These are phyloP conservation scores for Sceloporus undulatus DNA, from an alignment of 2,113 vertebrate species.

Conservation along the genomic window DNA sequence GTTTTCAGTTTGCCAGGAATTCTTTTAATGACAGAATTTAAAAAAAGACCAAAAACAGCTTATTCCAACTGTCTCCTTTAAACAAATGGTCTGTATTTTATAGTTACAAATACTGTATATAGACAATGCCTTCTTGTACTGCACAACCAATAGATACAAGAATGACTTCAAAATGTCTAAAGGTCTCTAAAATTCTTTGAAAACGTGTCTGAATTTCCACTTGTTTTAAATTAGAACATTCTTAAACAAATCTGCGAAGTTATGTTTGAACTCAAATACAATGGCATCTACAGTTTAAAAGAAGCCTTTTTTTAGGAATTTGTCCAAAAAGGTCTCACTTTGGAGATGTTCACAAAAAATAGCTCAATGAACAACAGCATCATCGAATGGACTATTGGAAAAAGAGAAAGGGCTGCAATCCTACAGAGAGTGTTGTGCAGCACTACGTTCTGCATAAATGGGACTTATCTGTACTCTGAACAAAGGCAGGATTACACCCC, in stretches of 20 bases:
- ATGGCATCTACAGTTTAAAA: conserved; percentile 62
- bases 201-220: conserved; percentile 41
- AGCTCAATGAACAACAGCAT: conserved; percentile 76
- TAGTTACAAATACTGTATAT: conserved; percentile 76
- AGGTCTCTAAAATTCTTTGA: conserved; percentile 69
- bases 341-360: conserved; percentile 70
- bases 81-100: conserved; percentile 76
- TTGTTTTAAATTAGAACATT: conserved; percentile 53
- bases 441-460: neutral
- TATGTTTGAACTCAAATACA: conserved; percentile 64
- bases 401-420: conserved; percentile 58
- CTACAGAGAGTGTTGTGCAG: neutral
- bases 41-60: conserved; percentile 79
- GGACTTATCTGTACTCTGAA: conserved; percentile 9
- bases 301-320: conserved; percentile 58
- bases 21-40: conserved; percentile 82
- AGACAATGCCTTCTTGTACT: conserved; percentile 74
- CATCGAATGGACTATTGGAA: conserved; percentile 75
- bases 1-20: conserved; percentile 79
- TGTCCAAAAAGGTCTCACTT: conserved; percentile 62
- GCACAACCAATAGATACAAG: conserved; percentile 79
- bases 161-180: conserved; percentile 73
- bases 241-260: conserved; percentile 54
- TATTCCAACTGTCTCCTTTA: conserved; percentile 71
- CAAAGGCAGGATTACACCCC: neutral